Base-by-base conservation (phyloP, 2,888 invertebrate genomes). In the Marasmarcha lunaedactyla region DNA sequence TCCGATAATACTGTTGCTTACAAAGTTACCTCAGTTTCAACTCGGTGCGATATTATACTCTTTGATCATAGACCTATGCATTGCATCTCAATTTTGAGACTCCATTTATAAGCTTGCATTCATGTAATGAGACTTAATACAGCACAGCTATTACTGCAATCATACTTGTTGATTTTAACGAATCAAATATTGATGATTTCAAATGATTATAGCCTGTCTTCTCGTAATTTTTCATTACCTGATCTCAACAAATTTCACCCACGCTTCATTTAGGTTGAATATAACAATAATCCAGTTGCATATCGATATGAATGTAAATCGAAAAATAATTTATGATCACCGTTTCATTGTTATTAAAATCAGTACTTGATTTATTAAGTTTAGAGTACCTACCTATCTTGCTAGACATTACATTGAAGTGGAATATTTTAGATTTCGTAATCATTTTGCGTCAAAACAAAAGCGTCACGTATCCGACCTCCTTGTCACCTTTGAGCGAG, bases 121-220 rank as follows among this genome's bases (percentile, higher is more conserved):
- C 45, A 56, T 59, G 63, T 76, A 77, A 77, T 77, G 67, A 74
- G 71, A 71, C 71, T 71, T 76, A 76, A 77, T 74, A 65, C 56
- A 49, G 62, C 71, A 41, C 59, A 59, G 73, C 69, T 64, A 74
- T 77, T 74, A 71, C 66, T 72, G 73, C 70, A 74, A 76, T 76
- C 71, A 69, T 61, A 63, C 65, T 68, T 74, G 73, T 78, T 77
- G 71, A 71, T 73, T 77, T 76, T 65, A 64, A 59, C 54, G 47
- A 46, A 52, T 60, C 54, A 54, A 57, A 70, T 71, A 74, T 74
- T 69, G 71, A 73, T 64, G 60, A 62, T 59, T 59, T 63, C 54
- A 54, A n/a, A 50, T 63, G 68, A 73, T 71, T 76, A 64, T 63
- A 54, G 63, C 57, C 52, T 30, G n/a, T 30, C 4, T 30, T 7